phyloP scores from a whole-genome alignment of 2,797 vertebrate species.

The Sitta carolinensis region DNA sequence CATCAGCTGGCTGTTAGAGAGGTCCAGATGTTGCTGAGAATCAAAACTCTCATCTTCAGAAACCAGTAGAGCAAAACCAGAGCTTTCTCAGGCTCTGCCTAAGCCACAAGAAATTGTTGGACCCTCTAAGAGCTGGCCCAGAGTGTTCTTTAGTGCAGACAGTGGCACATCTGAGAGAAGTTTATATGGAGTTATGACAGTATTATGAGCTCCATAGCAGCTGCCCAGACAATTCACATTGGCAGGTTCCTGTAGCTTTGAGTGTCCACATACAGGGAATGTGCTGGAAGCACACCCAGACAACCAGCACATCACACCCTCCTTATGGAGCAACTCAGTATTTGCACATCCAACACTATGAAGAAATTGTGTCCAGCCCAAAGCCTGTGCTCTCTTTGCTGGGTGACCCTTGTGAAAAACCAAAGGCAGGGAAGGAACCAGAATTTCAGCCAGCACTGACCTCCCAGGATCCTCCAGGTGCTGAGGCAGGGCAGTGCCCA shows the following conservation, averaged over 20 bases:
- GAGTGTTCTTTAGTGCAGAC: background rate
- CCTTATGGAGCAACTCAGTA: background rate
- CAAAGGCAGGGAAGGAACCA: background rate
- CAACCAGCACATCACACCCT: background rate
- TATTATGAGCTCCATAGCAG: background rate
- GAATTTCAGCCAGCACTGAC: background rate
- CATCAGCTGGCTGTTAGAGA: background rate
- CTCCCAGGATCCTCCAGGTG: background rate
- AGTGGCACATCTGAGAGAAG: background rate
- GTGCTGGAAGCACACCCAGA: background rate
- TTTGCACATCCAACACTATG: background rate
- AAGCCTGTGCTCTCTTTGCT: background rate
- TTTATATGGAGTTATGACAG: background rate
- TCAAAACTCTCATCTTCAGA: background rate
- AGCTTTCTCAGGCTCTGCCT: background rate
- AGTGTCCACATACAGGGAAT: fast-evolving
- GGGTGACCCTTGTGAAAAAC: background rate
- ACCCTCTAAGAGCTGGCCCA: background rate
- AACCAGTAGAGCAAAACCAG: background rate
- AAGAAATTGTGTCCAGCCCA: background rate
- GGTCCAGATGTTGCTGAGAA: background rate
- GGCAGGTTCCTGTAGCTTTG: background rate
- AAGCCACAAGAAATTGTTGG: background rate
- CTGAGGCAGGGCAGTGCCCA: background rate
- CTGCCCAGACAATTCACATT: background rate